Conservation (phyloP, 92 coral and sea anemone genomes). For the Epizoanthus fatuus region DNA sequence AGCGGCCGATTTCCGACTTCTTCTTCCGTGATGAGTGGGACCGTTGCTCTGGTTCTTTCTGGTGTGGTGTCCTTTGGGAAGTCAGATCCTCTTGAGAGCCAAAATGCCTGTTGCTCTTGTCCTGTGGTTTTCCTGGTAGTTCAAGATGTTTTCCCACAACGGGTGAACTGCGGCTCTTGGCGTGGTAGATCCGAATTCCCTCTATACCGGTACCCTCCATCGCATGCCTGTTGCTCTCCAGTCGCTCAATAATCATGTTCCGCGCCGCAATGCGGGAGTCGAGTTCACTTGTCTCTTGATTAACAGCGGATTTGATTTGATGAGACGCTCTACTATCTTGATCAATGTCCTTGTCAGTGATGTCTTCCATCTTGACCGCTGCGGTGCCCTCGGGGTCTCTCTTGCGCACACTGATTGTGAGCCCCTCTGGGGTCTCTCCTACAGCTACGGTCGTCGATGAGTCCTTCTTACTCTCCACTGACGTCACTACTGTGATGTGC, state of each 20-base stretch:
- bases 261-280: constrained; percentile 87
- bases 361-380: background rate
- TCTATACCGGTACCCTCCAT: constrained; percentile 72
- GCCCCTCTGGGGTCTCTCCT: constrained; percentile 40
- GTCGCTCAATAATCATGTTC: constrained; percentile 78
- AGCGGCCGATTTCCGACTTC: constrained; percentile 48
- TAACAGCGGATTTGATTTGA: constrained; percentile 52
- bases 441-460: constrained; percentile 39
- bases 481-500: background rate
- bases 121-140: constrained; percentile 33
- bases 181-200: constrained; percentile 86
- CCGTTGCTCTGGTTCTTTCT: constrained; percentile 6
- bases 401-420: constrained; percentile 42
- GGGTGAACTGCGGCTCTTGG: constrained; percentile 91
- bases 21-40: constrained; percentile 26
- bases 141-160: constrained; percentile 59
- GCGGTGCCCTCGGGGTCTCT: constrained; percentile 28
- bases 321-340: constrained; percentile 64
- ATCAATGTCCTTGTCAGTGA: background rate
- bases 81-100: constrained; percentile 81
- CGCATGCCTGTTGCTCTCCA: constrained; percentile 86
- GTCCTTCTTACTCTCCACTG: constrained; percentile 1
- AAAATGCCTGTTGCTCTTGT: constrained; percentile 54
- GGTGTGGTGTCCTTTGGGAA: constrained; percentile 24
- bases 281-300: constrained; percentile 68